Conservation (phyloP, 2,888 invertebrate species). For the Xanthorhoe designata region DNA sequence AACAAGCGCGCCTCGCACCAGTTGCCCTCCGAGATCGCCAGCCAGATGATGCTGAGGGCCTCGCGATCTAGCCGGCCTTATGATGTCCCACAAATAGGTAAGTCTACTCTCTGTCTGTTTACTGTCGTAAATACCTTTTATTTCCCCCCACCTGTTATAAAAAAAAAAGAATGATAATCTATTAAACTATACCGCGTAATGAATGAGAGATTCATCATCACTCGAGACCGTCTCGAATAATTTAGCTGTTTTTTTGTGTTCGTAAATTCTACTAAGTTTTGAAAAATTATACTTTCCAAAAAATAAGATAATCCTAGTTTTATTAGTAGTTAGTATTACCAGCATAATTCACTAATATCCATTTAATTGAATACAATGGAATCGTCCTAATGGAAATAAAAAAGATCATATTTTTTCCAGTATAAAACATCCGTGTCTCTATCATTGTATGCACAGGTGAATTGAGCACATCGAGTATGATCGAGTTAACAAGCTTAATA, state of each 20-base stretch:
- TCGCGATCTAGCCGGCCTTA: slow-evolving; percentile 91
- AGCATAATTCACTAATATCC: neutral
- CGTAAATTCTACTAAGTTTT: too few relatives aligned
- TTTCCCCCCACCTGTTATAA: too few relatives aligned
- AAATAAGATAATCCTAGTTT: neutral
- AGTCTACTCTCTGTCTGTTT: slow-evolving; percentile 68
- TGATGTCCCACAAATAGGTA: slow-evolving; percentile 95
- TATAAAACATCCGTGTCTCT: neutral
- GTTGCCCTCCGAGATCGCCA: slow-evolving; percentile 86
- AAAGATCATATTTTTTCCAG: neutral
- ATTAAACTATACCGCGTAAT: too few relatives aligned
- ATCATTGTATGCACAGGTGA: slow-evolving; percentile 1
- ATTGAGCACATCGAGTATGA: slow-evolving; percentile 11
- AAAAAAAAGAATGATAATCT: too few relatives aligned
- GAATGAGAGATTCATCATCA: too few relatives aligned
- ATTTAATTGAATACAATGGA: neutral
- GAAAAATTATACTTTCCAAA: too few relatives aligned
- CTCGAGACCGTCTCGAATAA: too few relatives aligned
- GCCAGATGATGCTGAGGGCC: slow-evolving; percentile 92
- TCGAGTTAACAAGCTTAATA: slow-evolving; percentile 24
- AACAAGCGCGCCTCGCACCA: slow-evolving; percentile 70
- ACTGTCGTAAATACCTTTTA: too few relatives aligned
- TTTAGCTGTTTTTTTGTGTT: too few relatives aligned
- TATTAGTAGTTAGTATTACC: too few relatives aligned
- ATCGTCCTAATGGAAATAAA: neutral